Percentiles rank a stretch among this genome's conserved stretches.
Evolutionary conservation across 2,113 vertebrate species (phyloP).

Genomic region (Bothrops jararaca): DNA sequence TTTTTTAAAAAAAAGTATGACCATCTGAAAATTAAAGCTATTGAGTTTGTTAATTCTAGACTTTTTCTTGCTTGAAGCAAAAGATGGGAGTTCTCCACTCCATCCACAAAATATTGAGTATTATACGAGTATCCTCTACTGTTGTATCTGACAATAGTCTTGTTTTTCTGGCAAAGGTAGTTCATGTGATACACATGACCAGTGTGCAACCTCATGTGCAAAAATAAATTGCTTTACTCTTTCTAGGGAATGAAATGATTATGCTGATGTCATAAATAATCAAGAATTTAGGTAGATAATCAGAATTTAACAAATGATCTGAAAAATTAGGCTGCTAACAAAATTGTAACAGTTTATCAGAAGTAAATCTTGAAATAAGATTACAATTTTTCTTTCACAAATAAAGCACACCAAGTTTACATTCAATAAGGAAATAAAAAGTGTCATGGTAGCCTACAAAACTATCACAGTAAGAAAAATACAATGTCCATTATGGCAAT

Average conservation of each 20-base stretch:
- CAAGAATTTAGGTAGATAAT: background rate
- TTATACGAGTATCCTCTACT: background rate
- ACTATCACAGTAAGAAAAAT: background rate
- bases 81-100: background rate
- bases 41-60: background rate
- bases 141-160: background rate
- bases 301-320: background rate
- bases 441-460: background rate
- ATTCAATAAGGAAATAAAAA: background rate
- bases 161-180: background rate
- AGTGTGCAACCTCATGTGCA: background rate
- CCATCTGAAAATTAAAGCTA: background rate
- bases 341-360: background rate
- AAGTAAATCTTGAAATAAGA: background rate
- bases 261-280: fast-evolving
- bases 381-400: background rate
- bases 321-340: fast-evolving
- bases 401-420: background rate
- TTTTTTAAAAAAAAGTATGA: slow-evolving; percentile 25
- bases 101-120: background rate
- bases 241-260: background rate
- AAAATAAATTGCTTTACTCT: background rate
- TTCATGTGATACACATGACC: background rate
- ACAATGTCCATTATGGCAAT: background rate
- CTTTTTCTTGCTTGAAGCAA: background rate